phyloP scores from a whole-genome alignment of 1,140 invertebrate genomes.

The Dendrolimus punctatus region DNA sequence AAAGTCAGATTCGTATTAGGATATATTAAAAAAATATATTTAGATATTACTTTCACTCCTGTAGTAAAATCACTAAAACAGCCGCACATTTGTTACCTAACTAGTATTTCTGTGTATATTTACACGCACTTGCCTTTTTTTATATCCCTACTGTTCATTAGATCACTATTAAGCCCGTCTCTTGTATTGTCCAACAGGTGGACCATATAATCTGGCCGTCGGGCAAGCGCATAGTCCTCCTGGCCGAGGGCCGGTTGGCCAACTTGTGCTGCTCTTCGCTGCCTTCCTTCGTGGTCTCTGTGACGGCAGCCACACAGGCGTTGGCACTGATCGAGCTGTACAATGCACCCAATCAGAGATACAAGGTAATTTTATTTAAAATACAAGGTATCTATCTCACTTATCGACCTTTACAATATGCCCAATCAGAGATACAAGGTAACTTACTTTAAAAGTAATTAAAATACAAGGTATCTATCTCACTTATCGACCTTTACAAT shows the following conservation, averaged over 20 bases:
- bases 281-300: constrained; percentile 97
- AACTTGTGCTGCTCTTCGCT: constrained; percentile 98
- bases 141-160: too few species aligned
- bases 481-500: too few species aligned
- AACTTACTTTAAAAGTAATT: too few species aligned
- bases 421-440: too few species aligned
- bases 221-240: constrained; percentile 91
- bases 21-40: too few species aligned
- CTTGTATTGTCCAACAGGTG: constrained; percentile 68
- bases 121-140: not conserved
- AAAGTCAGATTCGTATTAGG: too few species aligned
- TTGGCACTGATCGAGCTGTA: constrained; percentile 96
- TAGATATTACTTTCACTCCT: not conserved
- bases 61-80: not conserved
- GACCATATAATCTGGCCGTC: constrained; percentile 98
- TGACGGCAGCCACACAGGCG: constrained; percentile 95
- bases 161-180: too few species aligned
- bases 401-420: too few species aligned
- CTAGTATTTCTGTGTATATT: not conserved
- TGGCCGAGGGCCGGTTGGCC: constrained; percentile 95
- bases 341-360: constrained; percentile 93
- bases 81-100: not conserved
- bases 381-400: not conserved
- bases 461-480: too few species aligned
- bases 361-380: constrained; percentile 76